Evolutionary conservation across 2,888 invertebrate genomes (phyloP), one percentile per base, ranked within the genome.

Genomic region (Oscheius sp.): DNA sequence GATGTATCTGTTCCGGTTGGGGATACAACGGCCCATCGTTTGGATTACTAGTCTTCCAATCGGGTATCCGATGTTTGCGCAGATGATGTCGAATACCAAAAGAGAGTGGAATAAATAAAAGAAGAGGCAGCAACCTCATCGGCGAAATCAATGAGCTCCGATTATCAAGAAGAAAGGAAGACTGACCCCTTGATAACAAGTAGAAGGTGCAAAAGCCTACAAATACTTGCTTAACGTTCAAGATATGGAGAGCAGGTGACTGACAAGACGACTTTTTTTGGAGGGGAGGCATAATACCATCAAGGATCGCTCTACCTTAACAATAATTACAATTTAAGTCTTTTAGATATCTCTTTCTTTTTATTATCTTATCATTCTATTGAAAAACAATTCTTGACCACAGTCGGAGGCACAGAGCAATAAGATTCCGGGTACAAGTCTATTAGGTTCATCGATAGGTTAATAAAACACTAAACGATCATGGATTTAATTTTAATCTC

Each of bases 1-100:
- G 63, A 68, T 85, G 84, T 3, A 85, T 68, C 67, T 85, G 85
- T 57, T 85, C 85, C 2, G 85, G 85, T 42, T 85, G 85, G 1
- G 79, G 79, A 42, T 72, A 79, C 8, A 73, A 65, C 8, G 84
- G 84, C 0, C 83, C 84, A 20, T 70, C 71, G 31, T 81, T 82
- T 33, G 72, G 71, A 61, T 81, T 71, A 48, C 69, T 66, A 3
- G 69, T 34, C 17, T 70, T 64, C 80, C 80, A 80, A 6, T 58
- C n/a, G 12, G 79, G 75, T 15, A 65, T 71, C 53, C 80, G 74
- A 27, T 72, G 87, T 84, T 55, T 55, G 8, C 27, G 66, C 1
- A 66, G 55, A 31, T 48, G 29, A 23, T 66, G 48, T 15, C 37
- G 46, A 20, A 29, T 25, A 10, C 15, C 20, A 17, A 23, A 20